These are phyloP conservation scores for Sparus aurata DNA, from an alignment of 2,797 vertebrate species.

Conservation along the genomic window DNA sequence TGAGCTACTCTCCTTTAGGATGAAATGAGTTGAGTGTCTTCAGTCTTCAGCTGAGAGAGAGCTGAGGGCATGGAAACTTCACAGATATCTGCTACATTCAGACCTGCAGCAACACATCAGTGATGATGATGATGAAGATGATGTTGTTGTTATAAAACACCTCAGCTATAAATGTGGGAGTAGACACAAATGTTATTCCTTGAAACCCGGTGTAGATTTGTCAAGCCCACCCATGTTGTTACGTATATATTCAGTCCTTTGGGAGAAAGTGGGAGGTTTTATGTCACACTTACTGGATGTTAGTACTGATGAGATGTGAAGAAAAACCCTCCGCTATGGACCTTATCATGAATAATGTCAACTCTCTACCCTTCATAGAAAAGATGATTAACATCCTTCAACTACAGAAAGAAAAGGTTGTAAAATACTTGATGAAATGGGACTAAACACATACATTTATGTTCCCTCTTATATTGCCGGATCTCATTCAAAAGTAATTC, in stretches of 20 bases:
- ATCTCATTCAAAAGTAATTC: not conserved
- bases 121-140: slow-evolving; percentile 1
- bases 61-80: slow-evolving; percentile 52
- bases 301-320: not conserved
- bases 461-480: not conserved
- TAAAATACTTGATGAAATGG: not conserved
- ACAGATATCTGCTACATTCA: slow-evolving; percentile 58
- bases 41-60: slow-evolving; percentile 26
- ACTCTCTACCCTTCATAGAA: not conserved
- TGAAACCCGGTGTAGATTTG: not conserved
- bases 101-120: slow-evolving; percentile 32
- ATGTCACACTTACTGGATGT: not conserved
- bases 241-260: not conserved
- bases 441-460: not conserved
- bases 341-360: not conserved
- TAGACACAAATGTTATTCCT: not conserved
- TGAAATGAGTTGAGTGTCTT: not conserved
- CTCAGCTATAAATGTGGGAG: slow-evolving; percentile 7
- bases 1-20: not conserved
- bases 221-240: not conserved
- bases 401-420: not conserved
- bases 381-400: not conserved
- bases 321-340: not conserved
- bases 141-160: slow-evolving; percentile 27
- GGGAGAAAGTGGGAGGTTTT: not conserved